A percentile compares a stretch with the other conserved stretches of the same genome.
Conservation (phyloP, 2,888 invertebrate genomes). For the Tillus elongatus region DNA sequence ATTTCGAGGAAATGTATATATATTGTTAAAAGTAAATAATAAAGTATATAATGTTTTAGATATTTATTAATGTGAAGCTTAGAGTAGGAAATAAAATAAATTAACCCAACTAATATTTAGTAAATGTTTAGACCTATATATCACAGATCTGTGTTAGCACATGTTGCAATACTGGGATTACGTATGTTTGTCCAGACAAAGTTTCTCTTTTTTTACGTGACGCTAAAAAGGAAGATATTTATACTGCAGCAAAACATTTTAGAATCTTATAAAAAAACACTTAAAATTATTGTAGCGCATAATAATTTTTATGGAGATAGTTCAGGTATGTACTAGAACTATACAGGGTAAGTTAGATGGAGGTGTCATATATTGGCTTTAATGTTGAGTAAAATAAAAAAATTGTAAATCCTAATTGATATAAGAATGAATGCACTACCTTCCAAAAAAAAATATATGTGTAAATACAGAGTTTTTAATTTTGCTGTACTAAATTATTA, state of each 20-base stretch:
- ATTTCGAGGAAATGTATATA: constrained; percentile 36
- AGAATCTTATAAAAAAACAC: neutral
- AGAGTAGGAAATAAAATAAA: constrained; percentile 29
- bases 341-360: too few relatives aligned
- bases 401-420: too few relatives aligned
- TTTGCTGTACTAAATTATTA: too few relatives aligned
- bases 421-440: too few relatives aligned
- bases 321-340: neutral
- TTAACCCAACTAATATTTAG: constrained; percentile 31
- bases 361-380: too few relatives aligned
- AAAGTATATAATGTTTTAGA: constrained; percentile 37
- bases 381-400: too few relatives aligned
- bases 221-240: neutral
- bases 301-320: too few relatives aligned
- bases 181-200: neutral
- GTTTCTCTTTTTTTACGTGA: neutral
- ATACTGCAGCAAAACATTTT: too few relatives aligned
- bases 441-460: too few relatives aligned
- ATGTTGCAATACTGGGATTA: constrained; percentile 13
- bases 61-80: constrained; percentile 41
- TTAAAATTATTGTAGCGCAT: too few relatives aligned
- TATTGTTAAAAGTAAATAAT: constrained; percentile 34
- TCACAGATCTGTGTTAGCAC: constrained; percentile 33
- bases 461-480: too few relatives aligned
- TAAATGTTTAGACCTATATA: constrained; percentile 35